phyloP scores from a whole-genome alignment of 2,888 invertebrate genomes.

The Euplexia lucipara region DNA sequence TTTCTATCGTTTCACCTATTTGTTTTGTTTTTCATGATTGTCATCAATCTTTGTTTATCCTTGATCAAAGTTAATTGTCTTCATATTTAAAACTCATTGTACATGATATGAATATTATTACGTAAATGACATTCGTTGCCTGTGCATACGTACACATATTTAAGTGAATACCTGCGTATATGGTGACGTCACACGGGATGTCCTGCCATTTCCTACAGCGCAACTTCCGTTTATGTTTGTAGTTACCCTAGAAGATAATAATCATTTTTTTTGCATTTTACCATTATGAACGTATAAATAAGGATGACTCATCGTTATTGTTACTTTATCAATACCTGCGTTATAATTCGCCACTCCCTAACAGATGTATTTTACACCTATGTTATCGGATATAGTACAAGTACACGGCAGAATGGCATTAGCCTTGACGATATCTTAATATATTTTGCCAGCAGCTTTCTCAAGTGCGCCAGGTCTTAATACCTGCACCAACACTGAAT shows the following conservation, averaged over 20 bases:
- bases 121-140: not conserved
- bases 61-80: slow-evolving; percentile 25
- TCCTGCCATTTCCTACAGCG: slow-evolving; percentile 54
- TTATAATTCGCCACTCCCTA: slow-evolving; percentile 52
- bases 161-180: slow-evolving; percentile 13
- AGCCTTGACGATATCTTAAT: slow-evolving; percentile 14
- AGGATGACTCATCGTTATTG: slow-evolving; percentile 55
- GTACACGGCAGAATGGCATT: slow-evolving; percentile 17
- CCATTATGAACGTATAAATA: slow-evolving; percentile 23
- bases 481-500: not conserved
- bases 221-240: slow-evolving; percentile 58
- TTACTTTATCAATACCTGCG: slow-evolving; percentile 46
- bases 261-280: slow-evolving; percentile 48
- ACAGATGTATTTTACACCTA: slow-evolving; percentile 26
- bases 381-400: slow-evolving; percentile 33
- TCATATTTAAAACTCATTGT: slow-evolving; percentile 15
- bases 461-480: not conserved
- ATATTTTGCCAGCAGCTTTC: not conserved
- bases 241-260: slow-evolving; percentile 46
- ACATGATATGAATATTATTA: slow-evolving; percentile 41
- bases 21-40: slow-evolving; percentile 15
- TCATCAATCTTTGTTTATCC: slow-evolving; percentile 21
- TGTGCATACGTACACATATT: slow-evolving; percentile 18
- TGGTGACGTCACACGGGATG: slow-evolving; percentile 60
- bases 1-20: slow-evolving; percentile 5